A percentile compares a stretch with the other conserved stretches of the same genome.
These are phyloP conservation scores for Paralichthys olivaceus DNA, from an alignment of 2,113 vertebrate species.

Conservation along the genomic window DNA sequence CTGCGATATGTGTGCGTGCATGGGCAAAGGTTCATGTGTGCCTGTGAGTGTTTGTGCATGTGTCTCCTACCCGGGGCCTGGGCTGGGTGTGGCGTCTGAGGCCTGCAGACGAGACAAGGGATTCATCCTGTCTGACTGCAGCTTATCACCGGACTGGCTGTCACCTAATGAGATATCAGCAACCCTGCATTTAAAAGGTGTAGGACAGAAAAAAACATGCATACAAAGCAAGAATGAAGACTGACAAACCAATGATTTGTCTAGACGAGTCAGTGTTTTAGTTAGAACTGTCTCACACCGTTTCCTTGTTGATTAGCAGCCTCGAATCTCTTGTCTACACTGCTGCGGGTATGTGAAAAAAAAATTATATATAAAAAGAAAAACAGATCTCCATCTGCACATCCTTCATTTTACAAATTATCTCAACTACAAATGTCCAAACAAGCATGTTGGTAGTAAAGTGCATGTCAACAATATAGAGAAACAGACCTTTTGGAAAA, in stretches of 20 bases:
- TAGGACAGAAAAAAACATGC: constrained; percentile 26
- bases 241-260: constrained; percentile 43
- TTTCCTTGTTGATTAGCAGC: constrained; percentile 23
- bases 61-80: background rate
- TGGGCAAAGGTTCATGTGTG: constrained; percentile 32
- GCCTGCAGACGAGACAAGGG: constrained; percentile 66
- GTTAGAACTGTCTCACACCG: background rate
- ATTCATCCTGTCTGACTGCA: constrained; percentile 71
- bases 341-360: too few relatives aligned
- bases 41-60: constrained; percentile 11
- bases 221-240: constrained; percentile 5
- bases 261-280: constrained; percentile 40
- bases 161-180: constrained; percentile 66
- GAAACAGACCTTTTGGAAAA: too few relatives aligned
- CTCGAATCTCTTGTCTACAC: background rate
- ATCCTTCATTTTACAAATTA: too few relatives aligned
- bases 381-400: too few relatives aligned
- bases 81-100: constrained; percentile 53
- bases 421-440: too few relatives aligned
- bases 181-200: constrained; percentile 52
- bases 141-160: constrained; percentile 73
- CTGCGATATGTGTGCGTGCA: constrained; percentile 13
- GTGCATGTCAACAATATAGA: too few relatives aligned
- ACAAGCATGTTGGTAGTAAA: too few relatives aligned
- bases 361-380: too few relatives aligned